Evolutionary conservation across 2,888 invertebrate genomes (phyloP), one percentile per base, ranked within the genome.

Genomic region (Sarcophaga caerulescens): DNA sequence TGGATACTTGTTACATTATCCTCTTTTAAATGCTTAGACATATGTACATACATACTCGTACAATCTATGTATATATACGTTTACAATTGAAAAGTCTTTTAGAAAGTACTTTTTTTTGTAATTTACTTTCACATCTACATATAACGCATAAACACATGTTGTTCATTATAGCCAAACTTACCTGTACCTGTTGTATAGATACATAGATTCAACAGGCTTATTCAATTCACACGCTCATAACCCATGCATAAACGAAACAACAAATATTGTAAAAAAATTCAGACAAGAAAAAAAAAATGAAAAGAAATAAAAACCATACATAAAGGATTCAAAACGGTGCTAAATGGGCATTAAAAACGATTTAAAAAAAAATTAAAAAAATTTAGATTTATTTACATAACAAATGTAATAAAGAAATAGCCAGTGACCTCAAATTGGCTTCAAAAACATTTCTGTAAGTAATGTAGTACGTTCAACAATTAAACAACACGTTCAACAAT

Each of bases 201-300:
- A n/a, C n/a, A n/a, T 35, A 35, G 35, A 45, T 75, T 68, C 81
- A 81, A 81, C 81, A 81, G 75, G 75, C 70, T 76, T 63, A 35
- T 59, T 52, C 57, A 44, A 69, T 75, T 70, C 63, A 62, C 57
- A 81, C 52, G 60, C 60, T 66, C 73, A 35, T 35, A 35, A 35
- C 45, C 12, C 19, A 59, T 65, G 73, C 66, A 47, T 73, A 80
- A 73, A 65, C 66, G 73, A 45, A 80, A 73, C 59, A 80, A 10
- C 80, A 80, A 73, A 79, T 78, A 78, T 70, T 12, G 70, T 23
- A 17, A 80, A 47, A 74, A 14, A 47, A 68, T 59, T 47, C 14
- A 47, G 4, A n/a, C n/a, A n/a, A 12, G 4, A 52, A 52, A 52
- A 17, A 14, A 52, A 4, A 52, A 14, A n/a, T n/a, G n/a, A n/a